These are phyloP conservation scores for Epistrophella euchroma DNA, from an alignment of 2,888 invertebrate species.

Conservation along the genomic window DNA sequence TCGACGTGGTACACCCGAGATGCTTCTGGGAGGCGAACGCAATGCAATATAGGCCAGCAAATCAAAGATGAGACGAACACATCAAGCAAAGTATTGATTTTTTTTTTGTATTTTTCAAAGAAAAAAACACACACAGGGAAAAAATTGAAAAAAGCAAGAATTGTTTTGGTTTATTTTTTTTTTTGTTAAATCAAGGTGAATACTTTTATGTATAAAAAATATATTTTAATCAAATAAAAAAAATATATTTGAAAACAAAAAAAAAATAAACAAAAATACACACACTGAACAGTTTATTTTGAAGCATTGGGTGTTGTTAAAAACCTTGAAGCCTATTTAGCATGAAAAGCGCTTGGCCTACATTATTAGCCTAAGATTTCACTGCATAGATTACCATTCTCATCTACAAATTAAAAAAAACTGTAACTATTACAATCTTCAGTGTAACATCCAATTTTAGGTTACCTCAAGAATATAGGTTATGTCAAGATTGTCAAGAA, in stretches of 20 bases:
- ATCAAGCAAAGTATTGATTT: conserved; percentile 49
- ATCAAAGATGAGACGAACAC: conserved; percentile 63
- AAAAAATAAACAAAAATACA: background rate
- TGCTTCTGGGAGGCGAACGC: conserved; percentile 79
- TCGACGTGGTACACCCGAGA: conserved; percentile 84
- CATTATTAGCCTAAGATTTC: background rate
- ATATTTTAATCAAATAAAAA: conserved; percentile 23
- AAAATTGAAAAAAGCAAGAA: conserved; percentile 47
- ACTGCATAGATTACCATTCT: background rate
- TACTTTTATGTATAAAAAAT: conserved; percentile 23
- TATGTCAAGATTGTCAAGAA: too few relatives aligned
- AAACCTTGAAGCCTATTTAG: conserved; percentile 3
- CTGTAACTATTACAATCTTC: background rate
- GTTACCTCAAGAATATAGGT: too few relatives aligned
- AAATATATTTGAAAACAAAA: conserved; percentile 1
- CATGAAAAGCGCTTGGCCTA: background rate
- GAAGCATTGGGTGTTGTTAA: conserved; percentile 17
- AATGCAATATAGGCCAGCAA: conserved; percentile 56
- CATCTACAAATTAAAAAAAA: background rate
- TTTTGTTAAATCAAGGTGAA: conserved; percentile 6
- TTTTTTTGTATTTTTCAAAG: conserved; percentile 4
- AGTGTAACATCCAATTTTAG: too few relatives aligned
- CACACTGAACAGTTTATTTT: conserved; percentile 35
- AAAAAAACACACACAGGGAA: conserved; percentile 43
- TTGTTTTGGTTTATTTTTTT: conserved; percentile 37